phyloP scores from a whole-genome alignment of 2,888 invertebrate species.

The Coenonympha arcania region DNA sequence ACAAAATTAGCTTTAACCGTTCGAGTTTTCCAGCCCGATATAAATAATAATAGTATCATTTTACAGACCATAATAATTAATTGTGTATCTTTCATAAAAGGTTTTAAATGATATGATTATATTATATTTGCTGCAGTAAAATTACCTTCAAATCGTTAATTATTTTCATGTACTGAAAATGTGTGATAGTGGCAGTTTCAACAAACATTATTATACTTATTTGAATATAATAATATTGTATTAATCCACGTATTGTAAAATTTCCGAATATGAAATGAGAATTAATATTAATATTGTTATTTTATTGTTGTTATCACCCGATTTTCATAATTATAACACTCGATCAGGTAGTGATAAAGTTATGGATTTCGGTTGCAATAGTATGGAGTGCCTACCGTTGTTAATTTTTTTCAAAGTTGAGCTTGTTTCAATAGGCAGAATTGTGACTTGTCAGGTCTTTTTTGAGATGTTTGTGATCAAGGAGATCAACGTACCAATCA shows the following conservation, averaged over 20 bases:
- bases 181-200: constrained; percentile 2
- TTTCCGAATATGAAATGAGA: background rate
- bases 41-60: too few species aligned
- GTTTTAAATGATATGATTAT: background rate
- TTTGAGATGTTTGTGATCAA: too few species aligned
- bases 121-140: background rate
- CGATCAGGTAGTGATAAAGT: background rate
- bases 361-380: too few species aligned
- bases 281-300: background rate
- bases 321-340: background rate
- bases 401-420: too few species aligned
- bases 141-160: background rate
- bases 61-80: too few species aligned
- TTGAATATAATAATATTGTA: background rate
- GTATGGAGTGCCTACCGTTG: too few species aligned
- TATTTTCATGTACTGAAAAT: background rate
- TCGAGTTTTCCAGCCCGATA: too few species aligned
- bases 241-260: background rate
- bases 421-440: too few species aligned
- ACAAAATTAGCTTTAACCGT: too few species aligned
- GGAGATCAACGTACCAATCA: too few species aligned
- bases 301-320: background rate
- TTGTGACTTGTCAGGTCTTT: too few species aligned
- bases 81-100: too few species aligned
- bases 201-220: constrained; percentile 8